Percentiles rank a stretch among this genome's conserved stretches.
These are phyloP conservation scores for Cyanistes caeruleus DNA, from an alignment of 2,113 vertebrate species.

Conservation along the genomic window DNA sequence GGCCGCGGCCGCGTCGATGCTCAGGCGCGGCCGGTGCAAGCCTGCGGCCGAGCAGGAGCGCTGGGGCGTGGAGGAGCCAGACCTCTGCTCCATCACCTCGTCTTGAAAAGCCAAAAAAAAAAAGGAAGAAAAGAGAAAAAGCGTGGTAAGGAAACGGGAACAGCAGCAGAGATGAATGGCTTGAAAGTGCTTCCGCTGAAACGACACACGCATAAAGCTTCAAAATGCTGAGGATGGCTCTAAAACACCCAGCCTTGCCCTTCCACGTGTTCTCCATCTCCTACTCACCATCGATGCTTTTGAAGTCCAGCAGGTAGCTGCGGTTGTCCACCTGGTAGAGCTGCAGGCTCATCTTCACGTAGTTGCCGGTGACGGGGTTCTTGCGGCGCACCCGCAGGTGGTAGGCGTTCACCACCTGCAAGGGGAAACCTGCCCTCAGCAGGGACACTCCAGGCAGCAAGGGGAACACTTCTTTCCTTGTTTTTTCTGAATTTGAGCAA, in stretches of 20 bases:
- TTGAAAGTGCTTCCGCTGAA: accelerated
- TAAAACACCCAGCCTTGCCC: not conserved
- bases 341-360: conserved; percentile 98
- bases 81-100: conserved; percentile 89
- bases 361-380: conserved; percentile 94
- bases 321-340: conserved; percentile 98
- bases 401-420: conserved; percentile 95
- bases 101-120: conserved; percentile 69
- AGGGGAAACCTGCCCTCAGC: conserved; percentile 4
- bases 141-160: not conserved
- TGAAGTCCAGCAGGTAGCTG: conserved; percentile 97
- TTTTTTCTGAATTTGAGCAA: not conserved
- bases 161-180: not conserved
- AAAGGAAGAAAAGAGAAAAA: not conserved
- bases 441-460: not conserved
- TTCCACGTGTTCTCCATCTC: not conserved
- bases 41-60: conserved; percentile 89
- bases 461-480: not conserved
- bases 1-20: conserved; percentile 82
- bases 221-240: not conserved
- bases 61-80: conserved; percentile 92
- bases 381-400: conserved; percentile 92
- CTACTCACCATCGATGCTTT: conserved; percentile 93
- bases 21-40: conserved; percentile 88
- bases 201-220: not conserved